Percentiles rank a stretch among this genome's conserved stretches.
Evolutionary conservation across 2,797 vertebrate genomes (phyloP).

Genomic region (Chelon labrosus): DNA sequence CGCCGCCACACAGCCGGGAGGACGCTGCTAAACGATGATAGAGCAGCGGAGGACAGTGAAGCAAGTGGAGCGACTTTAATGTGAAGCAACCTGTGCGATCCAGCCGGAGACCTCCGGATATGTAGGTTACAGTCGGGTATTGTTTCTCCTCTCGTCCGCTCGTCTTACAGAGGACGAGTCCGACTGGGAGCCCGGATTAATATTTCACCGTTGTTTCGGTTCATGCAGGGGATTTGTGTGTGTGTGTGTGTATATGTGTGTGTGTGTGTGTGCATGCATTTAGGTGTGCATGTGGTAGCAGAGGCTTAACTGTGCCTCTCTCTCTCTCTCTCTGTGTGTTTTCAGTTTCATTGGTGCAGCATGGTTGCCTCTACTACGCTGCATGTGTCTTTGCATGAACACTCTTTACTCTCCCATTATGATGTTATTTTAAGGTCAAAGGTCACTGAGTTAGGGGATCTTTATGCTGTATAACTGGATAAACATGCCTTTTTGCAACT

Average conservation of each 20-base stretch:
- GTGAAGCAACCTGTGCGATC: slow-evolving; percentile 32
- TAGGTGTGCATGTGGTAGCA: slow-evolving; percentile 16
- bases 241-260: slow-evolving; percentile 21
- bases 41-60: slow-evolving; percentile 9
- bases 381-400: slow-evolving; percentile 16
- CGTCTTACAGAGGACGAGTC: slow-evolving; percentile 34
- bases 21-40: slow-evolving; percentile 14
- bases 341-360: slow-evolving; percentile 64
- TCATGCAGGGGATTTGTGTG: slow-evolving; percentile 50
- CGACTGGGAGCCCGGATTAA: slow-evolving; percentile 57
- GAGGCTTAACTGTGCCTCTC: slow-evolving; percentile 16
- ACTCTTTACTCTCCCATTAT: not conserved
- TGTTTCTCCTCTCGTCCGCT: slow-evolving; percentile 31
- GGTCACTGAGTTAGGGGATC: not conserved
- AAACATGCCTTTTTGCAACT: not conserved
- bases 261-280: slow-evolving; percentile 22
- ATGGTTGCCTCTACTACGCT: slow-evolving; percentile 46
- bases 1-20: slow-evolving; percentile 12
- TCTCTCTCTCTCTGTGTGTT: slow-evolving; percentile 9
- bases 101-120: slow-evolving; percentile 25
- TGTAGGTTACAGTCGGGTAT: slow-evolving; percentile 51
- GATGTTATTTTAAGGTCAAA: slow-evolving; percentile 15
- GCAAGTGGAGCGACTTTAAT: slow-evolving; percentile 31
- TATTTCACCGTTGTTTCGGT: slow-evolving; percentile 61
- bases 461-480: not conserved